Base-by-base conservation (phyloP, 2,797 vertebrate genomes). In the Sitta carolinensis region DNA sequence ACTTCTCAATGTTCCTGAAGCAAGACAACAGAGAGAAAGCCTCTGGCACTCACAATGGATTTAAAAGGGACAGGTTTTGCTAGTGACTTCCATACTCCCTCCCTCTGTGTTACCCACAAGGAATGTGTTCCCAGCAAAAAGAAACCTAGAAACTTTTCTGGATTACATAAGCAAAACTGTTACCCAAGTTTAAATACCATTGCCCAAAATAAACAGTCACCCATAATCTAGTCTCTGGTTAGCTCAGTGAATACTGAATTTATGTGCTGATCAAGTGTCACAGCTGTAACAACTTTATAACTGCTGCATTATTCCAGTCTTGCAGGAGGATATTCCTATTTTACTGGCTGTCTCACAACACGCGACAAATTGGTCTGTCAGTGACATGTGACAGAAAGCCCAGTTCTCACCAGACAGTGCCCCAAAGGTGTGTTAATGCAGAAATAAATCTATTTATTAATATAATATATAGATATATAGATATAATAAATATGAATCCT, bases 181-280 rank as follows among this genome's bases (percentile, higher is more conserved):
- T 50, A 75, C 42, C 29, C 27, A 48, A 47, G 59, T 74, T 42
- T 68, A 94, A 88, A 79, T 84, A 48, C 20, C 63, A 34, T 45
- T 62, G 54, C 50, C 51, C 85, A 64, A 93, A 88, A 81, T 74
- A 85, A 95, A 50, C 36, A 77, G 13, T 70, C 26, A 30, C 61
- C 74, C 48, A 48, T 66, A 74, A 74, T 45, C 57, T 66, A 63
- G 30, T 20, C 68, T 88, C 59, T 82, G 62, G 61, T 84, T 62
- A 47, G 30, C 62, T 94, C 57, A 61, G 36, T 29, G 63, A 89
- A 88, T 21, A 61, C 38, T 10, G 38, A 91, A 75, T 87, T 82
- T n/a, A 30, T 6, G 5, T 0, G 0, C 68, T 54, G 62, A 43
- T 38, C 42, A 51, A 76, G n/a, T 74, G 91, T 81, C 77, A 7